phyloP scores from a whole-genome alignment of 2,797 vertebrate species.

The Vespertilio murinus region DNA sequence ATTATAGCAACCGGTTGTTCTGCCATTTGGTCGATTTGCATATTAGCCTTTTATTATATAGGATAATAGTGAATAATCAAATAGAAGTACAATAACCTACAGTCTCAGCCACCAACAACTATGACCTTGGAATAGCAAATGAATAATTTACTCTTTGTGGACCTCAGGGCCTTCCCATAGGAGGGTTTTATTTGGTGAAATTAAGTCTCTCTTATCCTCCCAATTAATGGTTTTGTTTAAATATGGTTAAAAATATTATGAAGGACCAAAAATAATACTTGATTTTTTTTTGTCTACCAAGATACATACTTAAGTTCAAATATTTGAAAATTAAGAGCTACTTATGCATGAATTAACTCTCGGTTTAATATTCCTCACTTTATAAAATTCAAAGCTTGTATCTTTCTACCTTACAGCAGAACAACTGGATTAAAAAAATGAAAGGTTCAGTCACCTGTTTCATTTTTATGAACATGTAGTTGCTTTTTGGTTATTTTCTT shows the following conservation, averaged over 20 bases:
- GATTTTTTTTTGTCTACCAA: neutral
- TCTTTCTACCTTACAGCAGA: neutral
- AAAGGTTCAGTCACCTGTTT: neutral
- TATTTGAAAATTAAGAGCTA: slow-evolving; percentile 49
- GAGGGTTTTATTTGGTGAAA: slow-evolving; percentile 1
- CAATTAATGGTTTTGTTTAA: slow-evolving; percentile 27
- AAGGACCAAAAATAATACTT: neutral
- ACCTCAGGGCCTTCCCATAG: neutral
- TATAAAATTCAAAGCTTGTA: slow-evolving; percentile 39
- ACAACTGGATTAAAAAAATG: neutral
- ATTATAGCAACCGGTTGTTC: too few species aligned
- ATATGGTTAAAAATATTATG: neutral
- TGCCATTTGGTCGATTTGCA: too few species aligned
- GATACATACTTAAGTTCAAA: slow-evolving; percentile 28
- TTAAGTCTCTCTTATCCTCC: neutral
- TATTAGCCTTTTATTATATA: too few species aligned
- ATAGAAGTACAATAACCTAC: neutral
- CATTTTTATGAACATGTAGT: neutral
- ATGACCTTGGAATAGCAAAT: neutral
- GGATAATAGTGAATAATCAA: neutral
- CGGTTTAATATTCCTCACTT: slow-evolving; percentile 12
- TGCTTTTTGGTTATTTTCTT: slow-evolving; percentile 44
- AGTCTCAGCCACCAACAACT: neutral
- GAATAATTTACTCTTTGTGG: neutral
- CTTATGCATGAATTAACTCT: slow-evolving; percentile 24